A percentile compares a stretch with the other conserved stretches of the same genome.
phyloP scores from a whole-genome alignment of 2,888 invertebrate species.

The Steromphala cineraria region DNA sequence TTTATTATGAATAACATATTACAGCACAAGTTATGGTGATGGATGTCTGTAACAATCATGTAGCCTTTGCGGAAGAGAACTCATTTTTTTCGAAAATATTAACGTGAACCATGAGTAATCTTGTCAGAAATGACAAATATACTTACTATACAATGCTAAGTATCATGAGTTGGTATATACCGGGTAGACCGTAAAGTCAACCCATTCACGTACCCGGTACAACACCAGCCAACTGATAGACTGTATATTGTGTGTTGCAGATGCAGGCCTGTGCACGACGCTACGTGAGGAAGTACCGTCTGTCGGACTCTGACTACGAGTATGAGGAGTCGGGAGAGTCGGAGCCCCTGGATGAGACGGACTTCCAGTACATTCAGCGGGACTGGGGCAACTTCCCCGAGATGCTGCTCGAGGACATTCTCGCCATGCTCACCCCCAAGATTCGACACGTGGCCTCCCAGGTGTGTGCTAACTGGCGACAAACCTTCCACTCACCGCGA shows the following conservation, averaged over 20 bases:
- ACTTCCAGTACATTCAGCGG: neutral
- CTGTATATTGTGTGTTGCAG: neutral
- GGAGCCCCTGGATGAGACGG: slow-evolving; percentile 27
- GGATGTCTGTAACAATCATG: no score
- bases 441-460: slow-evolving; percentile 86
- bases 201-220: no score
- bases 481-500: slow-evolving; percentile 82
- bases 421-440: slow-evolving; percentile 81
- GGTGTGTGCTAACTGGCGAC: slow-evolving; percentile 74
- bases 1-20: no score
- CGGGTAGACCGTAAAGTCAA: no score
- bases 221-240: no score
- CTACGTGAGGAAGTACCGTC: neutral
- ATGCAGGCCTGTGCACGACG: neutral
- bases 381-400: slow-evolving; percentile 84
- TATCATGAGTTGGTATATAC: no score
- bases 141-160: no score
- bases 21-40: no score
- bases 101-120: no score
- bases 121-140: no score
- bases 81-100: no score
- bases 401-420: slow-evolving; percentile 84
- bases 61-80: no score
- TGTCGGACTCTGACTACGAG: neutral
- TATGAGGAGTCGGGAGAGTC: slow-evolving; percentile 21